Evolutionary conservation across 2,113 vertebrate genomes (phyloP).

Genomic region (Clarias macrocephalus): DNA sequence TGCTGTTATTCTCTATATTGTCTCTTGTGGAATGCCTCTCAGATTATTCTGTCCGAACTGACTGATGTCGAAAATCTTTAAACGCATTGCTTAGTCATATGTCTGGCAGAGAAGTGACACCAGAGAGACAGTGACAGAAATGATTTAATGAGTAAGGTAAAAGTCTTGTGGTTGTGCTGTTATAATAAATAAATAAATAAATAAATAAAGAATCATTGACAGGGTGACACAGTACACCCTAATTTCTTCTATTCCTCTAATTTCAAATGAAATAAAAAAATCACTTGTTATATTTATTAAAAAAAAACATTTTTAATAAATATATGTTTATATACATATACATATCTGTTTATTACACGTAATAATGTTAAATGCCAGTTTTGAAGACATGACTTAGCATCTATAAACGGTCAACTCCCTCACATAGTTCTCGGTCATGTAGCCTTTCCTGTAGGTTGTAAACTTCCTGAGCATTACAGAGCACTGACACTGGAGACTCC

Average conservation of each 20-base stretch:
- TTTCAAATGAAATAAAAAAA: neutral
- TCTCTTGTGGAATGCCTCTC: no score
- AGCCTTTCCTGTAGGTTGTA: neutral
- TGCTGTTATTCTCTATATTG: no score
- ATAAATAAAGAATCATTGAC: neutral
- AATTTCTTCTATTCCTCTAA: neutral
- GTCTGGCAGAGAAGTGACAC: neutral
- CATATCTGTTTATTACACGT: neutral
- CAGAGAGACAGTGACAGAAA: neutral
- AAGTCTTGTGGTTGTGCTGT: neutral
- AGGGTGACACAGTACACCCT: neutral
- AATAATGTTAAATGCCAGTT: neutral
- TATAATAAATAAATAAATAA: no score
- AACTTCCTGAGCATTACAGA: neutral
- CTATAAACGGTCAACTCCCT: neutral
- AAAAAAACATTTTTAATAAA: no score
- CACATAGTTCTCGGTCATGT: neutral
- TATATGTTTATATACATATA: no score
- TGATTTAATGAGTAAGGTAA: neutral
- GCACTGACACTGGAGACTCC: neutral
- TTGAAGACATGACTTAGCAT: neutral
- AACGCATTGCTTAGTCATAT: neutral
- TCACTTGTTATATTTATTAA: neutral
- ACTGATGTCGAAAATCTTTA: neutral
- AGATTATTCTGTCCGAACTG: no score